Conservation (phyloP, 2,888 invertebrate genomes). For the Clitarchus hookeri region DNA sequence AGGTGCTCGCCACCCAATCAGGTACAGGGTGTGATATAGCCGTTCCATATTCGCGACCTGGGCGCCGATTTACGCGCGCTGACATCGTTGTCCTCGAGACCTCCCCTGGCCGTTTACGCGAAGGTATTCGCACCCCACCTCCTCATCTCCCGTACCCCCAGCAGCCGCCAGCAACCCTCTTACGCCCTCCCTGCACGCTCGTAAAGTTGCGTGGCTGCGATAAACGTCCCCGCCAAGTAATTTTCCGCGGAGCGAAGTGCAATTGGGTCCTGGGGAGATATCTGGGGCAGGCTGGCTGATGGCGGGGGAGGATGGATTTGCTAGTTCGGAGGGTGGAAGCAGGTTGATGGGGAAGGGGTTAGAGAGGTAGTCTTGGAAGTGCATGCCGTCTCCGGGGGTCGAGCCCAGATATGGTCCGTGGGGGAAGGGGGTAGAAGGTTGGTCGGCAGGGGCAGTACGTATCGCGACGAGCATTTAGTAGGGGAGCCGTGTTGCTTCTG, state of each 20-base stretch:
- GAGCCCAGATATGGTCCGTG: neutral
- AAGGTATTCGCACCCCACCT: neutral
- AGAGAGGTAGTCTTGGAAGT: neutral
- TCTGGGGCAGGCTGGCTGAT: neutral
- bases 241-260: constrained; percentile 2
- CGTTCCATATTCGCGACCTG: neutral
- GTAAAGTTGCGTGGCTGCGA: neutral
- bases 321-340: neutral
- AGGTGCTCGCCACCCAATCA: too few relatives aligned
- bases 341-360: neutral
- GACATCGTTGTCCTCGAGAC: neutral
- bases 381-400: neutral
- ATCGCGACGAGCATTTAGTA: neutral
- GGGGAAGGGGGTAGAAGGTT: neutral
- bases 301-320: neutral
- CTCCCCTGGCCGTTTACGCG: neutral
- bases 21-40: too few relatives aligned
- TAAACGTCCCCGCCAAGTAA: neutral
- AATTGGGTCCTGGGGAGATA: neutral
- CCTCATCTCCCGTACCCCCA: too few relatives aligned
- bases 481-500: neutral
- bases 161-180: neutral
- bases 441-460: neutral
- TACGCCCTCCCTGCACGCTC: neutral
- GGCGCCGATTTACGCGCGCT: neutral